These are phyloP conservation scores for Mactra quadrangularis DNA, from an alignment of 1,140 invertebrate genomes.

Conservation along the genomic window DNA sequence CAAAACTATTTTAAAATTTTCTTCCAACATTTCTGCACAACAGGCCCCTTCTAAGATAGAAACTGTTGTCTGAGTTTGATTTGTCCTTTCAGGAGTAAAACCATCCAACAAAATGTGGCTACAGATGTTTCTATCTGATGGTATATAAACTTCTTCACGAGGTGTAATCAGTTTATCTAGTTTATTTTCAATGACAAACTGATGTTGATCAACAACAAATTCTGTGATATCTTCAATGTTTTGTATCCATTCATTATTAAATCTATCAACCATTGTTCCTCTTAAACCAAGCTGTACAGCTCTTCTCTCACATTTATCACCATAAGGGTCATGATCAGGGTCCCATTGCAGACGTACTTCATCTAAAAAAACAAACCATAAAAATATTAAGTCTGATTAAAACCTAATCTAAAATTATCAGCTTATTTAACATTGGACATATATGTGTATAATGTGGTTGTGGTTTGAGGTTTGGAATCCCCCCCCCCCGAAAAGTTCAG, in stretches of 20 bases:
- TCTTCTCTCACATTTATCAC: constrained; percentile 63
- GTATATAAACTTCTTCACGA: constrained; percentile 36
- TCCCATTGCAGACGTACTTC: constrained; percentile 78
- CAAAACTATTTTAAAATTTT: not conserved
- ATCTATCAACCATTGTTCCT: constrained; percentile 60
- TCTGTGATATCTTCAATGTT: constrained; percentile 69
- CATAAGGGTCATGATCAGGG: constrained; percentile 73
- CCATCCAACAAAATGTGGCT: constrained; percentile 29
- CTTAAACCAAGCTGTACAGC: constrained; percentile 78
- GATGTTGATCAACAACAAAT: constrained; percentile 64
- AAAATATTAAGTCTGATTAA: too few species aligned
- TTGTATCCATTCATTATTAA: constrained; percentile 64
- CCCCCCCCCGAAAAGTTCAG: too few species aligned
- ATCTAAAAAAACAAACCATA: constrained; percentile 14
- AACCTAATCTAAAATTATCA: too few species aligned
- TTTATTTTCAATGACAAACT: constrained; percentile 13
- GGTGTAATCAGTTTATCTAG: constrained; percentile 23
- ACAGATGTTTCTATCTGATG: constrained; percentile 23
- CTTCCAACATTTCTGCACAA: constrained; percentile 3
- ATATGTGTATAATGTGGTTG: too few species aligned
- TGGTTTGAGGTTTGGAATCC: too few species aligned
- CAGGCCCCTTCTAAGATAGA: constrained; percentile 10
- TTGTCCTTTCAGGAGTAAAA: not conserved
- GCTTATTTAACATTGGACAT: too few species aligned
- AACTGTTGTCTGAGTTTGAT: not conserved